Conservation (phyloP, 2,113 vertebrate genomes). For the Chloropsis cyanopogon region DNA sequence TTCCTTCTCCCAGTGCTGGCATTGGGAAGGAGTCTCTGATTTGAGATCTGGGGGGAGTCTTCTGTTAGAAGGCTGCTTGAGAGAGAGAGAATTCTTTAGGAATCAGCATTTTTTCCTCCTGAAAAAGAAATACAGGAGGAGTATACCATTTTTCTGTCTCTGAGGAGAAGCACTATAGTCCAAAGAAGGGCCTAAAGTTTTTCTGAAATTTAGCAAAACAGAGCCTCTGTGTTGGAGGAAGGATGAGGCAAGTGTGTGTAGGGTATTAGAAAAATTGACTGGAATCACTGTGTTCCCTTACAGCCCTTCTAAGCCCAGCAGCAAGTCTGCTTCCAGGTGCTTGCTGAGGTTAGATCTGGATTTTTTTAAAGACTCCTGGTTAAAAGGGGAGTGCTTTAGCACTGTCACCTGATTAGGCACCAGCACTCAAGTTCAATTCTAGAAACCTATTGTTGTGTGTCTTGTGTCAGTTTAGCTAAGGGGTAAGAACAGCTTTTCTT, state of each 20-base stretch:
- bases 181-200: background rate
- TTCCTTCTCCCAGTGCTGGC: background rate
- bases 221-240: background rate
- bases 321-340: background rate
- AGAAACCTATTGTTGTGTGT: background rate
- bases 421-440: background rate
- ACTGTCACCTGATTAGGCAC: background rate
- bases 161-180: background rate
- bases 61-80: background rate
- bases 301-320: background rate
- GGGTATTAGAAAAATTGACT: background rate
- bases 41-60: background rate
- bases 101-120: background rate
- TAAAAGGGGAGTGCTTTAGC: background rate
- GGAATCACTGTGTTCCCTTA: background rate
- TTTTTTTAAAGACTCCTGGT: background rate
- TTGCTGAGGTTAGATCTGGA: background rate
- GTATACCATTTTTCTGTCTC: background rate
- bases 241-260: background rate
- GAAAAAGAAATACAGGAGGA: background rate
- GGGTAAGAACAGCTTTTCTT: conserved; percentile 49
- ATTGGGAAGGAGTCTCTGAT: background rate
- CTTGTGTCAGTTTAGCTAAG: conserved; percentile 38
- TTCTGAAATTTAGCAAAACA: background rate
- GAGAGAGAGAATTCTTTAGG: background rate